phyloP scores from a whole-genome alignment of 2,797 vertebrate genomes.

The Phoeniculus purpureus region DNA sequence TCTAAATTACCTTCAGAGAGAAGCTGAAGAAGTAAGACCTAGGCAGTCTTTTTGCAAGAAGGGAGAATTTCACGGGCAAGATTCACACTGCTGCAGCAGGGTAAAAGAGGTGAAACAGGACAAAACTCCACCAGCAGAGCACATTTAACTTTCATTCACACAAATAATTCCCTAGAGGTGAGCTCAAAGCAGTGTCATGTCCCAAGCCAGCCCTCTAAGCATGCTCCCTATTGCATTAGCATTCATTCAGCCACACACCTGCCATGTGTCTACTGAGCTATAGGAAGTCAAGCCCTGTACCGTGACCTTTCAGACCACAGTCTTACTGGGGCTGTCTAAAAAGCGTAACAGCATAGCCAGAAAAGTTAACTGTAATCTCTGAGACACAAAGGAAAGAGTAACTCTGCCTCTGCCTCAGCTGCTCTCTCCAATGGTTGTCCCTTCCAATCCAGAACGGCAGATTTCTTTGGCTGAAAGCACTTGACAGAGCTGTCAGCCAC shows the following conservation, averaged over 20 bases:
- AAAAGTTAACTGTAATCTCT: neutral
- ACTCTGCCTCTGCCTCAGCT: neutral
- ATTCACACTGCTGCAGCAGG: too few relatives aligned
- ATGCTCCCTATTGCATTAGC: neutral
- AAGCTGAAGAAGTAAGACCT: neutral
- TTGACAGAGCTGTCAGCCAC: slow-evolving; percentile 12
- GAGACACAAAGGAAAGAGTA: neutral
- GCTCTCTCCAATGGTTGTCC: neutral
- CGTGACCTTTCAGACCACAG: neutral
- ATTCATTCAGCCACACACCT: neutral
- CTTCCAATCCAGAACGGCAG: neutral
- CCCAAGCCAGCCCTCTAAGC: neutral
- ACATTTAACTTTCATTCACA: neutral
- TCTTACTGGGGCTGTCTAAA: neutral
- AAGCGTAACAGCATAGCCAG: neutral
- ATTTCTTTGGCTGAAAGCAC: neutral
- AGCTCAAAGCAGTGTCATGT: neutral
- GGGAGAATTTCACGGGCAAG: neutral
- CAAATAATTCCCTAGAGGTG: neutral
- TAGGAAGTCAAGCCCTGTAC: neutral
- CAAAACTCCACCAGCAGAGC: neutral
- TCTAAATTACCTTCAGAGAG: neutral
- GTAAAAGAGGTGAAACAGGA: neutral
- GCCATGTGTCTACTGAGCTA: fast-evolving
- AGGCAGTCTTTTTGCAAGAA: neutral